Evolutionary conservation across 2,113 vertebrate genomes (phyloP).

Genomic region (Gobiocypris rarus): DNA sequence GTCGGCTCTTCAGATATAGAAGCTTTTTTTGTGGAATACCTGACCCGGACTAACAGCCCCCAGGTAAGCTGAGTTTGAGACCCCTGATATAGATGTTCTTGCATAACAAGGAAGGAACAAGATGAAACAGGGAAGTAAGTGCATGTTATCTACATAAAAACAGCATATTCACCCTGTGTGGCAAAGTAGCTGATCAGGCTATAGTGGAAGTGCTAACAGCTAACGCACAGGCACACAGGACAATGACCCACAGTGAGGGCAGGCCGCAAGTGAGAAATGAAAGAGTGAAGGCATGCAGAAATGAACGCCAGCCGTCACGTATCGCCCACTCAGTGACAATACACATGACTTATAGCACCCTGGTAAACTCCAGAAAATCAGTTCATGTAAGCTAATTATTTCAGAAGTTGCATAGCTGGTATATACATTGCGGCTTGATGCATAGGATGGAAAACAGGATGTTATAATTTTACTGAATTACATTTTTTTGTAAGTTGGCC

Average conservation of each 20-base stretch:
- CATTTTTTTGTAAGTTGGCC: neutral
- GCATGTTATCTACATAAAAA: neutral
- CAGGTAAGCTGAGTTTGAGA: no score
- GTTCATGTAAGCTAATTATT: neutral
- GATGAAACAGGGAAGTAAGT: slow-evolving; percentile 16
- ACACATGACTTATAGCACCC: neutral
- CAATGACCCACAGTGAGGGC: slow-evolving; percentile 68
- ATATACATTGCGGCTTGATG: neutral
- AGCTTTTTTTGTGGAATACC: no score
- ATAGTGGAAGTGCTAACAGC: slow-evolving; percentile 41
- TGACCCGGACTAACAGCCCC: no score
- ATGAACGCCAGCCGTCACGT: slow-evolving; percentile 53
- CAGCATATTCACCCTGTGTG: slow-evolving; percentile 19
- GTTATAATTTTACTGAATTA: neutral
- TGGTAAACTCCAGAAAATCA: neutral
- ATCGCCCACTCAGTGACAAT: slow-evolving; percentile 47
- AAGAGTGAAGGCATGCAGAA: slow-evolving; percentile 64
- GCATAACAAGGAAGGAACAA: neutral
- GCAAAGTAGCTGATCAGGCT: neutral
- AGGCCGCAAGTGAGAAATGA: slow-evolving; percentile 73
- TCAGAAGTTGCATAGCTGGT: neutral
- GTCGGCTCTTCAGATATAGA: no score
- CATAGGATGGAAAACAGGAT: neutral
- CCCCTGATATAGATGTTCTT: neutral
- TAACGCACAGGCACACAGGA: slow-evolving; percentile 49